A percentile compares a stretch with the other conserved stretches of the same genome.
Evolutionary conservation across 2,797 vertebrate species (phyloP).

Genomic region (Salmo trutta): DNA sequence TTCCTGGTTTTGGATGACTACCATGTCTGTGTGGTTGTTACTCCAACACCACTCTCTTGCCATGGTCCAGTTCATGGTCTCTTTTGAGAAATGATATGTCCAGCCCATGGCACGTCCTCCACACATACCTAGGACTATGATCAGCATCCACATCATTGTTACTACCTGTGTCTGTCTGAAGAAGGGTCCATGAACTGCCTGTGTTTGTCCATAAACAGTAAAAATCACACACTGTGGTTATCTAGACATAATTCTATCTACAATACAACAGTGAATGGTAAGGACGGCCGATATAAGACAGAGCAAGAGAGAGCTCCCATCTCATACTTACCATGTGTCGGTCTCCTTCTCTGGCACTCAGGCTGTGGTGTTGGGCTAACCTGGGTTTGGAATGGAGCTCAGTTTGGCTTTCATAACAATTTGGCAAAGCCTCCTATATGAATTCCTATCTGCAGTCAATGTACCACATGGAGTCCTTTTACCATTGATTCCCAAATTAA

Average conservation of each 20-base stretch:
- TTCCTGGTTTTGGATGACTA: constrained; percentile 67
- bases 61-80: constrained; percentile 51
- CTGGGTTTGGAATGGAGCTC: neutral
- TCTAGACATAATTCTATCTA: too few species aligned
- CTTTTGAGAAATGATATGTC: constrained; percentile 58
- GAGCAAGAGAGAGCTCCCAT: neutral
- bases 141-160: constrained; percentile 50
- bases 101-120: constrained; percentile 46
- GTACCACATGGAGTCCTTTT: constrained; percentile 36
- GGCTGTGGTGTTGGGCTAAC: neutral
- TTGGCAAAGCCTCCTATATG: neutral
- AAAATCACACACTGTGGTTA: neutral
- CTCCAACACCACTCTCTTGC: constrained; percentile 62
- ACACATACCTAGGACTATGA: constrained; percentile 56
- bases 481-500: constrained; percentile 19
- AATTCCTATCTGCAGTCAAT: neutral
- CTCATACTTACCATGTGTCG: neutral
- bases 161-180: neutral
- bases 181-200: neutral
- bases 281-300: neutral
- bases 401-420: neutral
- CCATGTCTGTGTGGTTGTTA: constrained; percentile 57
- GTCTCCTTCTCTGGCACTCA: neutral
- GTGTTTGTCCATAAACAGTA: constrained; percentile 15
- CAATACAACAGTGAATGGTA: neutral